Conservation (phyloP, 2,888 invertebrate genomes). For the Luperina nickerlii region DNA sequence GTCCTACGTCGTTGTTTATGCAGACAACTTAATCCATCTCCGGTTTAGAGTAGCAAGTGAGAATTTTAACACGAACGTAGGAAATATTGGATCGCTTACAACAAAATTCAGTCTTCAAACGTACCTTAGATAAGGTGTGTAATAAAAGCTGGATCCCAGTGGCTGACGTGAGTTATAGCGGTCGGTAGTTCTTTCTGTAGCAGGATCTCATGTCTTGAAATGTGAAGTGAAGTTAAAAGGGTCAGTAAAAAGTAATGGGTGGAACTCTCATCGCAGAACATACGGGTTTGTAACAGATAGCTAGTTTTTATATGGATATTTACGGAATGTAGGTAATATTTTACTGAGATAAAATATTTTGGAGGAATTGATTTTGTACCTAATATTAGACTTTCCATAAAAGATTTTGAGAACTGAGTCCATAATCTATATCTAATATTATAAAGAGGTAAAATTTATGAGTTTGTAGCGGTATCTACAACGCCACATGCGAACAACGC, state of each 20-base stretch:
- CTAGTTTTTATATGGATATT: slow-evolving; percentile 55
- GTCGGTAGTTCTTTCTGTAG: slow-evolving; percentile 69
- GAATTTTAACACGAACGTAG: slow-evolving; percentile 50
- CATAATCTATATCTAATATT: too few relatives aligned
- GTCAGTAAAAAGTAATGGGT: slow-evolving; percentile 70
- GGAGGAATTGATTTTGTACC: background rate
- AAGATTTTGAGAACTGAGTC: background rate
- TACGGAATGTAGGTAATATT: slow-evolving; percentile 4
- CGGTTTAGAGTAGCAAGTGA: slow-evolving; percentile 33
- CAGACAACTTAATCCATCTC: slow-evolving; percentile 55
- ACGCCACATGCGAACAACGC: too few relatives aligned
- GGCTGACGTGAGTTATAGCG: slow-evolving; percentile 69
- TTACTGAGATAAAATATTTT: background rate
- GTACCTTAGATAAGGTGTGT: slow-evolving; percentile 66
- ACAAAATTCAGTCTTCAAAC: slow-evolving; percentile 56
- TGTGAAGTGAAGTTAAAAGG: slow-evolving; percentile 69
- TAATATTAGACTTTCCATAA: background rate
- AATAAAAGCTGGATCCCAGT: slow-evolving; percentile 66
- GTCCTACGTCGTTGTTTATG: slow-evolving; percentile 43
- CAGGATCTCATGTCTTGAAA: slow-evolving; percentile 64
- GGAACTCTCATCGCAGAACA: slow-evolving; percentile 57
- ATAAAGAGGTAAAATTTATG: too few relatives aligned
- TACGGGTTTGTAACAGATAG: slow-evolving; percentile 41
- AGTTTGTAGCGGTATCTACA: too few relatives aligned
- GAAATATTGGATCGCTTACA: slow-evolving; percentile 60